These are phyloP conservation scores for Rallus limicola DNA, from an alignment of 2,113 vertebrate species.

Conservation along the genomic window DNA sequence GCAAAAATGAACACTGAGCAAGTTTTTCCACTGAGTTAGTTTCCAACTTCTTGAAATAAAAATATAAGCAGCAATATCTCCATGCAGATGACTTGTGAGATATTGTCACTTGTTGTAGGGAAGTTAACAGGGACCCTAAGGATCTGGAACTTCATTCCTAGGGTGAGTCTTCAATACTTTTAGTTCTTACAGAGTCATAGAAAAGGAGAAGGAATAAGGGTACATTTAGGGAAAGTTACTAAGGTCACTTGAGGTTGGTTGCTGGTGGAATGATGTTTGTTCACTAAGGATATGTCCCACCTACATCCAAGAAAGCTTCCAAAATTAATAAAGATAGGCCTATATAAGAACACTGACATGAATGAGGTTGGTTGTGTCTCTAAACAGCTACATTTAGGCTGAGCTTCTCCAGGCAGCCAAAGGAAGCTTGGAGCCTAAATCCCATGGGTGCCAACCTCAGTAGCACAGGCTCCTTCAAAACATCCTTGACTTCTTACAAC, in stretches of 20 bases:
- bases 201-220: not conserved
- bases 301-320: not conserved
- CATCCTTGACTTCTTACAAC: not conserved
- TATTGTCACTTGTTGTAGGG: too few species aligned
- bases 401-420: not conserved
- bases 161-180: not conserved
- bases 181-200: not conserved
- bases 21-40: not conserved
- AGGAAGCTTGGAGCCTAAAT: not conserved
- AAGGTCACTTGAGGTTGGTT: not conserved
- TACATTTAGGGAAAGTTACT: not conserved
- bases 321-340: not conserved
- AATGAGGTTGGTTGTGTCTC: not conserved
- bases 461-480: not conserved
- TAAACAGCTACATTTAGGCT: not conserved
- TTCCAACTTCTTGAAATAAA: not conserved
- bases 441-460: not conserved
- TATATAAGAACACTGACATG: not conserved
- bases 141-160: not conserved
- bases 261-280: not conserved
- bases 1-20: rapidly evolving
- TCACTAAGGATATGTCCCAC: not conserved
- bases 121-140: not conserved
- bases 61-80: not conserved
- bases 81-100: not conserved